A percentile compares a stretch with the other conserved stretches of the same genome.
Conservation (phyloP, 2,888 invertebrate species). For the Lottia gigantea region DNA sequence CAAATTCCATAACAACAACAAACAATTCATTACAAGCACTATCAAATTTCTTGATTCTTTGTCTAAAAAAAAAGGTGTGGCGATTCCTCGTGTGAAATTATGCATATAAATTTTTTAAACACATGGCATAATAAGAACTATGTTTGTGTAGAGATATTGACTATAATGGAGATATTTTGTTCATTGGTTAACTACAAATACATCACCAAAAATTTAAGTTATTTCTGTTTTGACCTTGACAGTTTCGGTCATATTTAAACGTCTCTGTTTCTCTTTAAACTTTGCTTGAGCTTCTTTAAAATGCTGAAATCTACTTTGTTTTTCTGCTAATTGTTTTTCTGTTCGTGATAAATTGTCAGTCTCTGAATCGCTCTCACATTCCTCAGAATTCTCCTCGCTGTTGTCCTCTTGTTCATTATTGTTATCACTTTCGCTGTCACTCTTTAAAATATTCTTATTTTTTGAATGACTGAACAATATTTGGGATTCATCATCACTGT, state of each 20-base stretch:
- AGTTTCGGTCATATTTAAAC: background rate
- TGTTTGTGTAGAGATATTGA: no score
- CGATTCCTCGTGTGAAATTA: no score
- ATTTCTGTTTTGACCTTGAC: background rate
- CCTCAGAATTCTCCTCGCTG: background rate
- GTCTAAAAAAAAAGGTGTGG: no score
- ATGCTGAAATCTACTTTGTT: background rate
- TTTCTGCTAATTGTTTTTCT: background rate
- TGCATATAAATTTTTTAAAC: no score
- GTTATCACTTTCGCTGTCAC: background rate
- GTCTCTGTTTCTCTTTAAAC: background rate
- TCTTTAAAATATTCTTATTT: slow-evolving; percentile 1
- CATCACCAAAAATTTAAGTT: background rate
- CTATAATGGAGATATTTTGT: no score
- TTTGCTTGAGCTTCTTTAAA: background rate
- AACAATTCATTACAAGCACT: no score
- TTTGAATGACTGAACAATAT: background rate
- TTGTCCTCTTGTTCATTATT: background rate
- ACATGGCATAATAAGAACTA: no score
- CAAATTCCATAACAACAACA: no score
- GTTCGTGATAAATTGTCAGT: background rate
- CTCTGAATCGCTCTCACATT: background rate
- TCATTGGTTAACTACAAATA: no score
- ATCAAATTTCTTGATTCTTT: no score
- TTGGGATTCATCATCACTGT: background rate